Conservation (phyloP, 2,888 invertebrate species). For the Itoplectis maculator region DNA sequence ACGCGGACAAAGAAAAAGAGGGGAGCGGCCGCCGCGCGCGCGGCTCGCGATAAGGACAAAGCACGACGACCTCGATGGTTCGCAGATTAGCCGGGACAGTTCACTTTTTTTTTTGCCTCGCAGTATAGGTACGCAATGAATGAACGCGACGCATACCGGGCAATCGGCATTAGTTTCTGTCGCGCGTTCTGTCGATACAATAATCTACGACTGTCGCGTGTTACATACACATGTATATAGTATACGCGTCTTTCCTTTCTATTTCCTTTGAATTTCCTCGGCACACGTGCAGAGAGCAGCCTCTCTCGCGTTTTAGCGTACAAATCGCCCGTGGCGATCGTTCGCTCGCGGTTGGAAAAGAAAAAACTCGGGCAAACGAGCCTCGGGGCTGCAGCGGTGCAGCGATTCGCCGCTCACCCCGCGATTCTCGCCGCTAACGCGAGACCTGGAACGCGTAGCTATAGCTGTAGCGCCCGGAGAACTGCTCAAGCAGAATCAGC, state of each 20-base stretch:
- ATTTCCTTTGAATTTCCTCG: conserved; percentile 49
- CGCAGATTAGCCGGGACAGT: conserved; percentile 35
- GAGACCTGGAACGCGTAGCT: not conserved
- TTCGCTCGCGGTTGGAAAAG: conserved; percentile 28
- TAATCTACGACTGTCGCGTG: conserved; percentile 36
- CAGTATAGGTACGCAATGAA: conserved; percentile 46
- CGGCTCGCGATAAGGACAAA: conserved; percentile 50
- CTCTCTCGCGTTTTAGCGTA: not conserved
- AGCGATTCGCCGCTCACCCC: conserved; percentile 30
- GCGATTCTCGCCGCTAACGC: conserved; percentile 36
- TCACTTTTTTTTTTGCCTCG: conserved; percentile 29
- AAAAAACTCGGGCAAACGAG: conserved; percentile 8
- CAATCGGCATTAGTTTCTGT: conserved; percentile 22
- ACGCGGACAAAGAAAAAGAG: conserved; percentile 42
- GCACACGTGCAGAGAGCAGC: conserved; percentile 29
- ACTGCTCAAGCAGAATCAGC: not conserved
- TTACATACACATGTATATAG: too few relatives aligned
- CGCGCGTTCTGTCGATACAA: conserved; percentile 15
- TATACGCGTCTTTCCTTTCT: conserved; percentile 37
- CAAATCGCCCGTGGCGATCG: conserved; percentile 27
- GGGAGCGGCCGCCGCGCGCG: conserved; percentile 50
- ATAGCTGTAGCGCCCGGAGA: not conserved
- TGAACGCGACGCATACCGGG: conserved; percentile 37
- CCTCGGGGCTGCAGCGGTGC: conserved; percentile 40
- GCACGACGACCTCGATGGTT: conserved; percentile 61